Conservation (phyloP, 2,888 invertebrate species). For the Baccha elongata region DNA sequence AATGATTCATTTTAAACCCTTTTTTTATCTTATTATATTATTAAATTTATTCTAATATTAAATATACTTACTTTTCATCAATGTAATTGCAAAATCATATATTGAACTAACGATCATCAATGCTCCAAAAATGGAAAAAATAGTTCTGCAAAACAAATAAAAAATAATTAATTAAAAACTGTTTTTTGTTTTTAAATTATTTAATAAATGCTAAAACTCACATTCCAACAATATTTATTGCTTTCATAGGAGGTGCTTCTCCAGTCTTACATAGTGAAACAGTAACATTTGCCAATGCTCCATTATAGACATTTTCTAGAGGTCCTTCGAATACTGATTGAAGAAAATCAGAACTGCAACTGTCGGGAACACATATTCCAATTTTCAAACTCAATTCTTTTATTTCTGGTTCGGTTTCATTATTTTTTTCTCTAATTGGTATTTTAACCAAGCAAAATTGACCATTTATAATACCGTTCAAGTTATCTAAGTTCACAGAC, state of each 20-base stretch:
- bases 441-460: slow-evolving; percentile 40
- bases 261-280: slow-evolving; percentile 18
- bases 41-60: no score
- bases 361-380: slow-evolving; percentile 46
- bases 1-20: no score
- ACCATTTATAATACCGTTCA: slow-evolving; percentile 4
- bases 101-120: slow-evolving; percentile 34
- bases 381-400: slow-evolving; percentile 7
- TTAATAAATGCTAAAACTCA: background rate
- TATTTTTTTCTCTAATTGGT: slow-evolving; percentile 18
- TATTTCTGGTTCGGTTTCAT: slow-evolving; percentile 4
- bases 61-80: slow-evolving; percentile 32
- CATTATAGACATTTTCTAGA: background rate
- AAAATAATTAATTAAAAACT: no score
- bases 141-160: slow-evolving; percentile 27
- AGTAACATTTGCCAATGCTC: slow-evolving; percentile 10
- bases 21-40: no score
- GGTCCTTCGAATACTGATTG: background rate
- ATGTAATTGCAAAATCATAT: slow-evolving; percentile 28
- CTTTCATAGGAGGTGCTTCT: background rate
- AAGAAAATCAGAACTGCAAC: slow-evolving; percentile 13
- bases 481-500: background rate
- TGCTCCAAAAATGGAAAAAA: slow-evolving; percentile 18
- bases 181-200: no score
- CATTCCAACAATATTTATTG: slow-evolving; percentile 39